These are phyloP conservation scores for Phyllostomus discolor DNA, from an alignment of 2,113 vertebrate species.

Conservation along the genomic window DNA sequence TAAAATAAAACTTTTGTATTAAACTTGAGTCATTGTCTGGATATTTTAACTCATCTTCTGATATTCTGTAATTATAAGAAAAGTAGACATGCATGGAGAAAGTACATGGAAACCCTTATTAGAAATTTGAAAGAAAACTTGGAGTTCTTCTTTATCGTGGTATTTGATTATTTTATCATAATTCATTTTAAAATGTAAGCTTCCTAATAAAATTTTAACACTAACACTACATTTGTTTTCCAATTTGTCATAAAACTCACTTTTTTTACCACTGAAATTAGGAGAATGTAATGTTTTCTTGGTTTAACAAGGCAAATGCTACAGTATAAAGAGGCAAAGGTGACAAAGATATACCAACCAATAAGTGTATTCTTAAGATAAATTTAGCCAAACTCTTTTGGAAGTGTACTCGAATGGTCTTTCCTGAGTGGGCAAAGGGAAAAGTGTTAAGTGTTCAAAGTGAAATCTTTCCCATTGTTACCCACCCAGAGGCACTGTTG, in stretches of 20 bases:
- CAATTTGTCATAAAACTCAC: neutral
- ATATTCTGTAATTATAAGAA: neutral
- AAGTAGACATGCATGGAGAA: neutral
- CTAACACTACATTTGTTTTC: neutral
- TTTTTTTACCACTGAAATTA: neutral
- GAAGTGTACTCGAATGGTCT: neutral
- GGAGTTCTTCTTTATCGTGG: neutral
- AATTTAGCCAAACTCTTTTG: neutral
- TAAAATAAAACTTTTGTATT: neutral
- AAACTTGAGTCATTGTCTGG: neutral
- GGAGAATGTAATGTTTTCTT: neutral
- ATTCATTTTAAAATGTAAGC: neutral
- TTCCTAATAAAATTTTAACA: neutral
- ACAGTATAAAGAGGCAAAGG: neutral
- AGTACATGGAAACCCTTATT: neutral
- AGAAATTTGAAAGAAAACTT: neutral
- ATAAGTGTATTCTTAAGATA: neutral
- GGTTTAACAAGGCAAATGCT: neutral
- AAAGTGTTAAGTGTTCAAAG: neutral
- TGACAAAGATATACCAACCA: neutral
- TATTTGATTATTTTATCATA: neutral
- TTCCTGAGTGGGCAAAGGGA: neutral
- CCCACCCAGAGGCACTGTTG: neutral
- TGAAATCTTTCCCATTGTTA: neutral
- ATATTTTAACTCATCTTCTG: neutral